phyloP scores from a whole-genome alignment of 2,113 vertebrate genomes.

The Toxostoma redivivum region DNA sequence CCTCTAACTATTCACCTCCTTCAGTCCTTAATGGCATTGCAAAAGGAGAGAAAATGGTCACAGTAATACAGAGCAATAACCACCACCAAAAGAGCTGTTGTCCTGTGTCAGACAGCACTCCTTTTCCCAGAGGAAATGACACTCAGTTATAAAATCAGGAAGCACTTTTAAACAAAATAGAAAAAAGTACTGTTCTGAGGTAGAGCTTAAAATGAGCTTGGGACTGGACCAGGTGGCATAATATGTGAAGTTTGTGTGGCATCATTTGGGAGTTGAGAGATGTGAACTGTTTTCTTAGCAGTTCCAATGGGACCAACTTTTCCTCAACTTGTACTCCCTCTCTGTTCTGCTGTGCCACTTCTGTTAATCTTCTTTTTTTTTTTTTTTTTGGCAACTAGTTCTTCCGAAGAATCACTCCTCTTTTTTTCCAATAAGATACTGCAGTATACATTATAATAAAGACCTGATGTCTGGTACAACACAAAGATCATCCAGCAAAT shows the following conservation, averaged over 20 bases:
- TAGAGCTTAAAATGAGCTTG: not conserved
- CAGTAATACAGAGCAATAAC: not conserved
- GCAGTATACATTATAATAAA: not conserved
- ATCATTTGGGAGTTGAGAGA: not conserved
- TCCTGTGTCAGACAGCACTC: not conserved
- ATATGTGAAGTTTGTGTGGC: not conserved
- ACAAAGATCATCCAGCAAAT: not conserved
- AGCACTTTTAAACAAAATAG: not conserved
- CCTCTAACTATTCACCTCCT: not conserved
- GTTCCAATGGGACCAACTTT: not conserved
- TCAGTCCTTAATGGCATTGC: not conserved
- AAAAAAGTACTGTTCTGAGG: not conserved
- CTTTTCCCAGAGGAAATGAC: not conserved
- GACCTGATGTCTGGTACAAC: not conserved
- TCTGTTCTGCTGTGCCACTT: not conserved
- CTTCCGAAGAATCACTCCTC: not conserved
- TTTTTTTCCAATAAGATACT: not conserved
- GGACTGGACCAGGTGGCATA: not conserved
- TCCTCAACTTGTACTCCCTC: not conserved
- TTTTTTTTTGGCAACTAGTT: not conserved
- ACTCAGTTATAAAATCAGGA: not conserved
- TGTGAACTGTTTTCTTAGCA: not conserved
- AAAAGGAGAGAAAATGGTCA: not conserved
- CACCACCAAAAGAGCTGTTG: not conserved
- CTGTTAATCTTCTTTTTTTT: not conserved